Base-by-base conservation (phyloP, 1,140 invertebrate genomes). In the Acyrthosiphon pisum region DNA sequence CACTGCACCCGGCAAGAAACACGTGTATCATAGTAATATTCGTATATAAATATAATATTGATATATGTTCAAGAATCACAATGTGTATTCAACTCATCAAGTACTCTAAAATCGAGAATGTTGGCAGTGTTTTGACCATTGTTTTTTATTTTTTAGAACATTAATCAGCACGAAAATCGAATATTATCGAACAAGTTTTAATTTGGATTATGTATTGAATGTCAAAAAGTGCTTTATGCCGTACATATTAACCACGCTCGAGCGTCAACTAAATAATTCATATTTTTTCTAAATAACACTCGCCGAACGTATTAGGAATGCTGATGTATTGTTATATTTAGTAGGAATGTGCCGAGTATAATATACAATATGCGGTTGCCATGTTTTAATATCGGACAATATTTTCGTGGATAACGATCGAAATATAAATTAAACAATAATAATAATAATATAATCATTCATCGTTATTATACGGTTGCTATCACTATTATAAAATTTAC, bases 121-220 rank as follows among this genome's bases (percentile, higher is more conserved):
- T 93, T 93, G 91, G 91, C 91, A 93, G 26, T 84, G 91, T 56
- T 53, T 84, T 93, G n/a, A 26, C 91, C 81, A 93, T 93, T 93
- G 91, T 93, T 44, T 30, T 18, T 50, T 50, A 8, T 46, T 46
- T 46, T 76, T 76, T 22, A 50, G 76, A 41, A 86, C 76, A 86
- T 83, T 93, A 53, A 93, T 93, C 91, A 83, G 90, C 91, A 84
- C 91, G 46, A 53, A 81, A 86, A 93, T 93, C 76, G 53, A 92
- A 92, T 50, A 83, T 83, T 93, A 93, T 93, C 76, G 91, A 50
- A 93, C 91, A 83, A 93, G 81, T 93, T 93, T 93, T 93, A 86
- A 86, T 93, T 93, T 86, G 48, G 91, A 93, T 56, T 83, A 93
- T 53, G 91, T 86, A 41, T 56, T 86, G 91, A 86, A 93, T 93